phyloP scores from a whole-genome alignment of 2,888 invertebrate species.

The Parnassius smintheus region DNA sequence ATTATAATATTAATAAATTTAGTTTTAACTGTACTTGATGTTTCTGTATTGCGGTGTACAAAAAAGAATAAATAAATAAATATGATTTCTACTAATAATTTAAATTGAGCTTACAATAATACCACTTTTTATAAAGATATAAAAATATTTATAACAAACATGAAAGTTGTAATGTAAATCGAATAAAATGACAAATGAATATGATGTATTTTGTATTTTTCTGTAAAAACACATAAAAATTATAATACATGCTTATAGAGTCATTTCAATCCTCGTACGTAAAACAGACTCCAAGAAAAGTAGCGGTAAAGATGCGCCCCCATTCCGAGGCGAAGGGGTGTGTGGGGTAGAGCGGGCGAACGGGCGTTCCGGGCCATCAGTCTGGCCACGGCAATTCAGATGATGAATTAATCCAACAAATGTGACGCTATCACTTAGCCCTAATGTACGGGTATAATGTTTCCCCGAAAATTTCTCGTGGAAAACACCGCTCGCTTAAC shows the following conservation, averaged over 20 bases:
- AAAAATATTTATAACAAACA: too few species aligned
- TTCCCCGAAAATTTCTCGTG: constrained; percentile 65
- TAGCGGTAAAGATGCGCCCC: constrained; percentile 42
- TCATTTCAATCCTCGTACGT: constrained; percentile 66
- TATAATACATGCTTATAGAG: not conserved
- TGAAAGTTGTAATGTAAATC: too few species aligned
- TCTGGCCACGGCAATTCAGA: constrained; percentile 81
- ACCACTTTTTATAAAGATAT: too few species aligned
- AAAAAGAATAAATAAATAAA: too few species aligned
- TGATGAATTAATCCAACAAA: constrained; percentile 82
- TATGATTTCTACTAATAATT: too few species aligned
- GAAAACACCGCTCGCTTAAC: constrained; percentile 37
- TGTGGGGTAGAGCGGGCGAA: constrained; percentile 34
- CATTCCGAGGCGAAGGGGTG: constrained; percentile 36
- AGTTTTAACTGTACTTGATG: too few species aligned
- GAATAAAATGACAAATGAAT: too few species aligned
- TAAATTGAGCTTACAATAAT: too few species aligned
- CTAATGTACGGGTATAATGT: constrained; percentile 81
- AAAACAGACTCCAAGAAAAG: constrained; percentile 51
- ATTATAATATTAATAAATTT: too few species aligned
- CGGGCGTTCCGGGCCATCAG: constrained; percentile 76
- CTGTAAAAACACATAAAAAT: too few species aligned
- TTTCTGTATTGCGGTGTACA: too few species aligned
- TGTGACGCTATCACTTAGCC: constrained; percentile 81
- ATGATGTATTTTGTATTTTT: too few species aligned